phyloP scores from a whole-genome alignment of 2,113 vertebrate species.

The Globicephala melas region DNA sequence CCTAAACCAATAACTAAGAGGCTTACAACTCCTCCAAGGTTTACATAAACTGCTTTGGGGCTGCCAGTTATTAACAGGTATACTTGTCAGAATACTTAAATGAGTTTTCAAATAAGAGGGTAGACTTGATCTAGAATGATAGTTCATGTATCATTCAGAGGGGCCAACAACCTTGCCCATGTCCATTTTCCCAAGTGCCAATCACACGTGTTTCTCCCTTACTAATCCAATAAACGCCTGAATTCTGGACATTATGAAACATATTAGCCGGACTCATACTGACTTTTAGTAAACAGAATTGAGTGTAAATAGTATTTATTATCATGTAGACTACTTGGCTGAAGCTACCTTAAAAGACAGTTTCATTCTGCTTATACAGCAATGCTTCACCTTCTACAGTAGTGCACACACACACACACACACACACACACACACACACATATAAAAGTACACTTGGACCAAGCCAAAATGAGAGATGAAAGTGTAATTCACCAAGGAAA shows the following conservation, averaged over 20 bases:
- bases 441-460: neutral
- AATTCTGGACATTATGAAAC: slow-evolving; percentile 36
- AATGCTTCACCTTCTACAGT: slow-evolving; percentile 45
- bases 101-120: neutral
- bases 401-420: slow-evolving; percentile 18
- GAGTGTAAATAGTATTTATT: slow-evolving; percentile 69
- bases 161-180: neutral
- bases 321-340: slow-evolving; percentile 45
- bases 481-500: slow-evolving; percentile 55
- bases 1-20: slow-evolving; percentile 10
- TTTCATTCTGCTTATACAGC: slow-evolving; percentile 31
- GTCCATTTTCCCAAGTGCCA: neutral
- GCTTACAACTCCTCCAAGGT: neutral
- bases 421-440: neutral
- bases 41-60: neutral
- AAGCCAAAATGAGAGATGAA: slow-evolving; percentile 44
- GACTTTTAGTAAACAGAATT: slow-evolving; percentile 47
- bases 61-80: neutral
- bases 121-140: neutral
- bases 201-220: neutral
- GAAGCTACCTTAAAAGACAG: slow-evolving; percentile 24
- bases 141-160: neutral
- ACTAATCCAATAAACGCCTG: neutral
- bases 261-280: neutral
- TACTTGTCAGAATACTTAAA: neutral